Evolutionary conservation across 2,888 invertebrate genomes (phyloP), one percentile per base, ranked within the genome.

Genomic region (Agrotis ipsilon): DNA sequence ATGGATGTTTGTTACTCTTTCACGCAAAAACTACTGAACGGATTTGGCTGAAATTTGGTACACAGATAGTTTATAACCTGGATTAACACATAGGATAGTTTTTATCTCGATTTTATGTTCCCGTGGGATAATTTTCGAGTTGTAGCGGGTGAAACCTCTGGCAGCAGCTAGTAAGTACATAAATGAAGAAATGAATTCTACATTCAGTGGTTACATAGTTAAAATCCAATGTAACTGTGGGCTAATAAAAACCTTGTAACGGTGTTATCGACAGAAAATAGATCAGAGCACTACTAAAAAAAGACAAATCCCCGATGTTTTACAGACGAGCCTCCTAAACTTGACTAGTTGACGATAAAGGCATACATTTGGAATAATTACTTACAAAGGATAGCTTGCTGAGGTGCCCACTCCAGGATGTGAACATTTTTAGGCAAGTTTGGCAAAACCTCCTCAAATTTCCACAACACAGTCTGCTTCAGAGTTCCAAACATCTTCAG

Each of bases 391-490:
- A 83, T 82, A 2, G 75, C 78, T 19, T 55, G 65, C n/a, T 96
- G 96, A 1, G 96, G 95, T 18, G 94, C 91, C 94, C 96, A 96
- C 9, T 91, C 80, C 13, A 92, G 62, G 0, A 96, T 87, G 65
- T 93, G 91, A 0, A 96, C 92, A 79, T 96, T 96, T 11, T 87
- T 84, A 0, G 96, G 94, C 6, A 86, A n/a, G 46, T 91, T 84
- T 0, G 90, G 86, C 24, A 93, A 51, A 0, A 77, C 76, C 48
- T 92, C 92, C 70, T 95, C 95, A 75, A 94, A 94, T 81, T 96
- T 96, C 96, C 96, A 96, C 16, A 97, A 78, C 0, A 96, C 94
- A 0, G 93, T 94, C 82, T 96, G 95, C 58, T 95, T 94, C 32
- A 97, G 77, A 2, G 78, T 85, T 5, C 92, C 88, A 54, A 97